Evolutionary conservation across 2,797 vertebrate genomes (phyloP), one percentile per base, ranked within the genome.

Genomic region (Spatula clypeata): DNA sequence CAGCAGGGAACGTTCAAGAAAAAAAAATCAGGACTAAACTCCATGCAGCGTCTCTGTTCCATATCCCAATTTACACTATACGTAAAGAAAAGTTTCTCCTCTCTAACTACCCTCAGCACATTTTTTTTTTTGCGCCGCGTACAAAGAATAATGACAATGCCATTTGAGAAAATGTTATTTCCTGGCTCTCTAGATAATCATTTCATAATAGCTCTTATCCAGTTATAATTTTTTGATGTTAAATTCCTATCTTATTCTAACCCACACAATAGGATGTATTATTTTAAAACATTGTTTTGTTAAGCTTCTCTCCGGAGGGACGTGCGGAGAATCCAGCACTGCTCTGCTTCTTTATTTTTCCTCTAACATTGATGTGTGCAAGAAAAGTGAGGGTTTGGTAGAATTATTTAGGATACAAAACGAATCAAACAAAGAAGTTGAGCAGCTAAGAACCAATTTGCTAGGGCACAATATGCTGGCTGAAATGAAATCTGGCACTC

Each of bases 1-100:
- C 97, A 98, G 98, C 97, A 93, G 97, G 98, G 95, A 97, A 91
- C 97, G 89, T 54, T 89, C 65, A 80, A 79, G 4, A 42, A 66
- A 77, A 95, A 96, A 94, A 93, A 95, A 90, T 47, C 86, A 96
- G 97, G 82, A 92, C 94, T 97, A 81, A 97, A 95, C 91, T 97
- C 79, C 88, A 93, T 26, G 86, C 66, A 80, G 90, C 91, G 92
- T 91, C 94, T 97, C 85, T 91, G 88, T 87, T 96, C 86, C 67
- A 81, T 94, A 91, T 72, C 93, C 89, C 45, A 67, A 91, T 95
- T 97, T 97, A 96, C 65, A 82, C 74, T 92, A 54, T 53, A 87
- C 31, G 19, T 86, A 94, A 96, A 97, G 94, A 97, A 94, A 97
- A 93, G 82, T 87, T 98, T 95, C 67, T 93, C 97, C 81, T 92